These are phyloP conservation scores for Pelecanus crispus DNA, from an alignment of 2,113 vertebrate species.

Conservation along the genomic window DNA sequence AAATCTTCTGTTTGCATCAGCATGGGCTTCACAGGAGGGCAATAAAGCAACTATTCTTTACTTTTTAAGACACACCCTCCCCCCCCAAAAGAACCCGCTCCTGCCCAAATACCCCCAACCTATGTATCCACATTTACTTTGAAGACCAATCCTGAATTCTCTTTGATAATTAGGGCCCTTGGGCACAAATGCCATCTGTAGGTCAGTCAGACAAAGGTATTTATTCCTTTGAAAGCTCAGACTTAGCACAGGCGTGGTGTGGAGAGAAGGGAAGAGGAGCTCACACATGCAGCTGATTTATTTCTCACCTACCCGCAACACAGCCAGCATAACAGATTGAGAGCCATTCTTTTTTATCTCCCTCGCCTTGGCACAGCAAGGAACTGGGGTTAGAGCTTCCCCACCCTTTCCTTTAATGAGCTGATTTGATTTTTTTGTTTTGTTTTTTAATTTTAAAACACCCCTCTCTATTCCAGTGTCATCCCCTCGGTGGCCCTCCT, in stretches of 20 bases:
- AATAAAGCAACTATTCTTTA: neutral
- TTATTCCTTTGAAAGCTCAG: neutral
- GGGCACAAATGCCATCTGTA: neutral
- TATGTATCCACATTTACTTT: neutral
- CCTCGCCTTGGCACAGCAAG: neutral
- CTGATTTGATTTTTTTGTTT: neutral
- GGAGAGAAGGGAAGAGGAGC: neutral
- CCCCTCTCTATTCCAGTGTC: neutral
- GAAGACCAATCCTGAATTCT: neutral
- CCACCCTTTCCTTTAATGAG: neutral
- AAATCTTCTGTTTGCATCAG: neutral
- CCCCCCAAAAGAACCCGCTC: neutral
- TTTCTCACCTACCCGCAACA: neutral
- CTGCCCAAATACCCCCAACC: neutral
- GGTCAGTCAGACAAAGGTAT: neutral
- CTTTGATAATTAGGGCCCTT: neutral
- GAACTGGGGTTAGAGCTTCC: neutral
- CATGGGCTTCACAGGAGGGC: neutral
- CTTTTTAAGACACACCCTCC: neutral
- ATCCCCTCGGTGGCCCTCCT: too few species aligned
- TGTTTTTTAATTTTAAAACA: neutral
- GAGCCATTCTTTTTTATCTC: neutral
- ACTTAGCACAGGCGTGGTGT: neutral
- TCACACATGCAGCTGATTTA: fast-evolving
- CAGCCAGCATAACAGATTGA: neutral